Base-by-base conservation (phyloP, 2,797 vertebrate species). In the Eulemur coronatus region DNA sequence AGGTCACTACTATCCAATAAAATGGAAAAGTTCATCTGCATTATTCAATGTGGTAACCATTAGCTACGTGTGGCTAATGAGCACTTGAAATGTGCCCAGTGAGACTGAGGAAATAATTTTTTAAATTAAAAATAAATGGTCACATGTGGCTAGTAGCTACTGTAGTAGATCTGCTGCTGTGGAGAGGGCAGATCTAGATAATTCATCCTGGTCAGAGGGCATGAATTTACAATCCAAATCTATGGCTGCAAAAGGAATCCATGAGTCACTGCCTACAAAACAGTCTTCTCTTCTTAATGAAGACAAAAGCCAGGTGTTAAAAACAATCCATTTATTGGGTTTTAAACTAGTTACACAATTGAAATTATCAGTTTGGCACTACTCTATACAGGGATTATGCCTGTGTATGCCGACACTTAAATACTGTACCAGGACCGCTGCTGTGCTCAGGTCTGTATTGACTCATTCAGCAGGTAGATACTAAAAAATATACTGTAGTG, bases 301-400 rank as follows among this genome's bases (percentile, higher is more conserved):
- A 94, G 80, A 97, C 79, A 94, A 94, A 96, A 97, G 78, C 89
- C 97, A 96, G 72, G 98, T 99, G 98, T 99, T 99, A 99, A 97
- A 99, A 99, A 99, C 98, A 98, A 97, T 98, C 97, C 97, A 98
- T 99, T 99, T 99, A 99, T 99, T 99, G 97, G 82, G 97, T 98
- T 97, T 99, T 98, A 99, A 99, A 98, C 99, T 99, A 99, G 98
- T 75, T 98, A 98, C 98, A 99, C 98, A 99, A 98, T 97, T 98
- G 98, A 99, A 99, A 98, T 97, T 89, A 98, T 98, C 98, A 98
- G 98, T 99, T 99, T 99, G 99, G 99, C 99, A 99, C 99, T 99
- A 99, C 96, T 93, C 99, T 99, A 99, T 98, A 99, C 98, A 99
- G 98, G 98, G 98, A 97, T 98, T 98, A 98, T 35, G 92, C 97